Conservation (phyloP, 2,797 vertebrate genomes). For the Malacoraja senta region DNA sequence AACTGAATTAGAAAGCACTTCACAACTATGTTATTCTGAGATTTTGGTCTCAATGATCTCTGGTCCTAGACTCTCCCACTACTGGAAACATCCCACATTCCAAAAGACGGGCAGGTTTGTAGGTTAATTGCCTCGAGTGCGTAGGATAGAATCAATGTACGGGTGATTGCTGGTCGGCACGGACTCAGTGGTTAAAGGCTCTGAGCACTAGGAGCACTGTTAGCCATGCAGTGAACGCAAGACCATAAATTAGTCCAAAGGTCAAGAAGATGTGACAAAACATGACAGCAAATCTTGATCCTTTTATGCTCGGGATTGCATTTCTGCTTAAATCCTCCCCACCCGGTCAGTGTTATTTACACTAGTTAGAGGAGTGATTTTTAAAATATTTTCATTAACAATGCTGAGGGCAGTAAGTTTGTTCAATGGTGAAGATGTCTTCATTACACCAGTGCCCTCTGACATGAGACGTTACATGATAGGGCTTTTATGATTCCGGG, state of each 20-base stretch:
- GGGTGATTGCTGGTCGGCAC: too few species aligned
- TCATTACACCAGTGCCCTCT: background rate
- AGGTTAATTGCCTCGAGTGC: too few species aligned
- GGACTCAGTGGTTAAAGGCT: background rate
- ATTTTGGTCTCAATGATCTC: too few species aligned
- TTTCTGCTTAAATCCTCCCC: slow-evolving; percentile 17
- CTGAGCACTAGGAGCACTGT: background rate
- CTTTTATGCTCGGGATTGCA: background rate
- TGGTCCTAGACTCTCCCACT: too few species aligned
- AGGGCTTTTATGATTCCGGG: background rate
- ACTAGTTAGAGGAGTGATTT: slow-evolving; percentile 14
- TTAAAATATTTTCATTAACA: background rate
- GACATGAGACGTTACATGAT: background rate
- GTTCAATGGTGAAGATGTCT: background rate
- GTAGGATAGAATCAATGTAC: too few species aligned
- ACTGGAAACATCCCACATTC: too few species aligned
- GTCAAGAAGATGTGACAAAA: background rate
- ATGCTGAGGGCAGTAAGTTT: background rate
- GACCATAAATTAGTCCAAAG: background rate
- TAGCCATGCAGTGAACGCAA: background rate
- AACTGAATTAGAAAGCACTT: too few species aligned
- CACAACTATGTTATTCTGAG: too few species aligned
- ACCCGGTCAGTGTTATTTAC: background rate
- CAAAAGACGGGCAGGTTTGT: too few species aligned
- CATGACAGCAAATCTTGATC: background rate